Evolutionary conservation across 2,888 invertebrate species (phyloP).

Genomic region (Clunio marinus): DNA sequence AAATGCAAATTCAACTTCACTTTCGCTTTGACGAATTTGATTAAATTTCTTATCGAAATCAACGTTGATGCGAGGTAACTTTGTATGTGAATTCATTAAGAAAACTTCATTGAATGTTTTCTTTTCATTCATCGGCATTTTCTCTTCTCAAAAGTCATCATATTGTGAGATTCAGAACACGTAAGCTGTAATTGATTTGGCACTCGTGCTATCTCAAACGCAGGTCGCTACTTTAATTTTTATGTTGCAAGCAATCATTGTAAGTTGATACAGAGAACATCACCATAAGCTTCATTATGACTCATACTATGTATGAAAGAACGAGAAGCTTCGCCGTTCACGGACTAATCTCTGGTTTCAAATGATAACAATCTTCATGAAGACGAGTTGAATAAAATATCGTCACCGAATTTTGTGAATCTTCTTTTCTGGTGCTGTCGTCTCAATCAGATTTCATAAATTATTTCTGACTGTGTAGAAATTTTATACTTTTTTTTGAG

Average conservation of each 20-base stretch:
- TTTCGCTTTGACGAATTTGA: no score
- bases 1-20: conserved; percentile 34
- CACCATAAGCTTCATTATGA: background rate
- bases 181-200: conserved; percentile 37
- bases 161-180: conserved; percentile 18
- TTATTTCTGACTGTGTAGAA: background rate
- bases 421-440: background rate
- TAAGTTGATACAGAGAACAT: background rate
- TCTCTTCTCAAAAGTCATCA: background rate
- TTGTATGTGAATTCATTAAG: background rate
- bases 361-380: background rate
- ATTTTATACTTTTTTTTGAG: background rate
- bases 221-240: conserved; percentile 27
- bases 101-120: background rate
- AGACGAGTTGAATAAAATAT: conserved; percentile 10
- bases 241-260: background rate
- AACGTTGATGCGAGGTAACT: no score
- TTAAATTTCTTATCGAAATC: no score
- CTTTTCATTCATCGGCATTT: background rate
- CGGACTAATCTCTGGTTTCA: background rate
- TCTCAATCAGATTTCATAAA: conserved; percentile 7
- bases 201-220: conserved; percentile 34
- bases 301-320: background rate
- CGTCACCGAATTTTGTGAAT: background rate
- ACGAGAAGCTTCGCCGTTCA: no score